Base-by-base conservation (phyloP, 1,140 invertebrate species). In the Drosophila eugracilis region DNA sequence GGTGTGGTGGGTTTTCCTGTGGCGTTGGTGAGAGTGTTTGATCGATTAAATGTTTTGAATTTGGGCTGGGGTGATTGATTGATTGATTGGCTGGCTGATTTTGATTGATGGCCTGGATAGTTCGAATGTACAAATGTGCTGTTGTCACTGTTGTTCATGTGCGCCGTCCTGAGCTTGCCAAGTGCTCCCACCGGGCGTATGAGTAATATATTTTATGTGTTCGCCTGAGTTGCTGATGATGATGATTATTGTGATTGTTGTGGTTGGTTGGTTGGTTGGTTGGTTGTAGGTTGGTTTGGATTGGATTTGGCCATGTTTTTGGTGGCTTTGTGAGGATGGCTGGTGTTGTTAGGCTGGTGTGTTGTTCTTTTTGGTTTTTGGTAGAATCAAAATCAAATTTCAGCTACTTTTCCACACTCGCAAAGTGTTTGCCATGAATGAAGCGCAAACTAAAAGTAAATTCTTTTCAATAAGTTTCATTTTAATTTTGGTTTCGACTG, bases 351-450 rank as follows among this genome's bases (percentile, higher is more conserved):
- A 55, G 42, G 37, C 36, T 48, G 54, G 34, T 59, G 14, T 78
- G 28, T 62, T 26, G n/a, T n/a, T 32, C 24, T 58, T 22, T 50
- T 34, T 49, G 48, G 41, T 50, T 62, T 39, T 45, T 53, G 63
- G 58, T 55, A 41, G 84, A 89, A 91, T 89, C 86, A 89, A 90
- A 91, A 89, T 89, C 81, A 90, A 90, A 90, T 90, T 90, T 90
- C 89, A 65, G 74, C 55, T 74, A 75, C 44, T 66, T 62, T 77
- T 39, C 58, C 69, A 53, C 49, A 47, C 54, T 74, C 32, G 69
- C 70, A 65, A 54, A 70, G 71, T 49, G 44, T 71, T 69, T 90
- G 49, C 44, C 58, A 78, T 72, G 75, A 79, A 90, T 90, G 74
- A 89, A 73, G 58, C 52, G 74, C 79, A 88, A 89, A 84, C 70